These are phyloP conservation scores for Onychomys arenicola DNA, from an alignment of 2,797 vertebrate genomes.

Conservation along the genomic window DNA sequence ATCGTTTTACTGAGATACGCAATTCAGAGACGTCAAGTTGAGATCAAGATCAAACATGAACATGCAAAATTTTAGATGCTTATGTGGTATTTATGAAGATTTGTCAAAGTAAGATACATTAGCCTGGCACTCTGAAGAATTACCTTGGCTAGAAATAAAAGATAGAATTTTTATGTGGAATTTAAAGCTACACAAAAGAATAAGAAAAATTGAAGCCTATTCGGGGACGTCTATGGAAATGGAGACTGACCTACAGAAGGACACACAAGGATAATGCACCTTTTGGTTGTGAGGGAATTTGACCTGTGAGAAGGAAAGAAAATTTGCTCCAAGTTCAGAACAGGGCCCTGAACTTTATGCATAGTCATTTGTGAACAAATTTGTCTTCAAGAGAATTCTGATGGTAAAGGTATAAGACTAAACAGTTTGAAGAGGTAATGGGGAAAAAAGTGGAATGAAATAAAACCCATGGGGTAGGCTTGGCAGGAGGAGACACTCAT, in stretches of 20 bases:
- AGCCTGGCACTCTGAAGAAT: slow-evolving; percentile 48
- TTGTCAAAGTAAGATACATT: slow-evolving; percentile 30
- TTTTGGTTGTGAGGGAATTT: not conserved
- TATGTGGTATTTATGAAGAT: slow-evolving; percentile 5
- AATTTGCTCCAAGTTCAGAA: not conserved
- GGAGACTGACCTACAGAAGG: not conserved
- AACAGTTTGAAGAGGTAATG: not conserved
- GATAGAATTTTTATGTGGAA: not conserved
- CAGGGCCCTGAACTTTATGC: too few species aligned
- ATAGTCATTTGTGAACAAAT: not conserved
- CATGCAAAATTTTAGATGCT: slow-evolving; percentile 46
- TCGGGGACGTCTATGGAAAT: not conserved
- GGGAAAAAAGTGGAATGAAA: not conserved
- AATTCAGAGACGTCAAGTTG: not conserved
- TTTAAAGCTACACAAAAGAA: slow-evolving; percentile 32
- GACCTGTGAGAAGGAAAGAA: not conserved
- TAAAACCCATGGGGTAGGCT: fast-evolving
- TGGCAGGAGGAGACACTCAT: not conserved
- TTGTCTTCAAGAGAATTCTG: not conserved
- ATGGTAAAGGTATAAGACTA: not conserved
- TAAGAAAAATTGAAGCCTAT: not conserved
- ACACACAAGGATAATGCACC: not conserved
- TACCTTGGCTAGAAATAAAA: slow-evolving; percentile 37
- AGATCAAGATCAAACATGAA: not conserved
- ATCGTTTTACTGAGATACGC: not conserved